Percentiles rank a stretch among this genome's conserved stretches.
These are phyloP conservation scores for Leucopsar rothschildi DNA, from an alignment of 2,113 vertebrate species.

Conservation along the genomic window DNA sequence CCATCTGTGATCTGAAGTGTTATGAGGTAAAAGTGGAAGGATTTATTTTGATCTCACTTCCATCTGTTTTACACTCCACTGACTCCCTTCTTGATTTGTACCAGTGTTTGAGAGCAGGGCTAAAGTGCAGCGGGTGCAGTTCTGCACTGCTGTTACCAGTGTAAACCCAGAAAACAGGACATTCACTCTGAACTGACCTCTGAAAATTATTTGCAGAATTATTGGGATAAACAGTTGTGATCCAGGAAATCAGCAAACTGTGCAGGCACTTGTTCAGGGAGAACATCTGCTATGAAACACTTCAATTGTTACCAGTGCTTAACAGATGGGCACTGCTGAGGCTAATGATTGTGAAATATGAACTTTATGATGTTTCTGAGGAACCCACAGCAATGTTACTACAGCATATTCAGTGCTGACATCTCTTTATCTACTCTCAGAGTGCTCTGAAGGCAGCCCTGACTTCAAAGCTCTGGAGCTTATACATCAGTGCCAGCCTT, in stretches of 20 bases:
- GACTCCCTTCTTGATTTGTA: not conserved
- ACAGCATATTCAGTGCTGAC: not conserved
- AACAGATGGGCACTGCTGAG: slow-evolving; percentile 35
- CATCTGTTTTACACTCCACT: slow-evolving; percentile 16
- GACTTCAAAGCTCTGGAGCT: not conserved
- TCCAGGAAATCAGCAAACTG: slow-evolving; percentile 16
- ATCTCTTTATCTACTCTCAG: not conserved
- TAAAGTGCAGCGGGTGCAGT: not conserved
- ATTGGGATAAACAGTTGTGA: slow-evolving; percentile 12
- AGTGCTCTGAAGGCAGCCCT: not conserved
- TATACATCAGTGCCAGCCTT: not conserved
- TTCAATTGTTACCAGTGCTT: not conserved
- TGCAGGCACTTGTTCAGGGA: not conserved
- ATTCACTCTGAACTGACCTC: not conserved
- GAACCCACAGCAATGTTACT: not conserved
- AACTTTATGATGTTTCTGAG: not conserved
- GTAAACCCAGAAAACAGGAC: not conserved
- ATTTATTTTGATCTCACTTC: slow-evolving; percentile 48
- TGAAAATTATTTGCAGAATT: not conserved
- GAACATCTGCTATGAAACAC: slow-evolving; percentile 45
- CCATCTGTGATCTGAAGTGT: slow-evolving; percentile 25
- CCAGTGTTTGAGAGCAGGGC: not conserved
- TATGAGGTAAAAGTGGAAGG: slow-evolving; percentile 20
- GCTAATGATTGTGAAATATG: slow-evolving; percentile 5
- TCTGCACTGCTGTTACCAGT: not conserved